These are phyloP conservation scores for Sebastes variabilis DNA, from an alignment of 2,797 vertebrate species.

Conservation along the genomic window DNA sequence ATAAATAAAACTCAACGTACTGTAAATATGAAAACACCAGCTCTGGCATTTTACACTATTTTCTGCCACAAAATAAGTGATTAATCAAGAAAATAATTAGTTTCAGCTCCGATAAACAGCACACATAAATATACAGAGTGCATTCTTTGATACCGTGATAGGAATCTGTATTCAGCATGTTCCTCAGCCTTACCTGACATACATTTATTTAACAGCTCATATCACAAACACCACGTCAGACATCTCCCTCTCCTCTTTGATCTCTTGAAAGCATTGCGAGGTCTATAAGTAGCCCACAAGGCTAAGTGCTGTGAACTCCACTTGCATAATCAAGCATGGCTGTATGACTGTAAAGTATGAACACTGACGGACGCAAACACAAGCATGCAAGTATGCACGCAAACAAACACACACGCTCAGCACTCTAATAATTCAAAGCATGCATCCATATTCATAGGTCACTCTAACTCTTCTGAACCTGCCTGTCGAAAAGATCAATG, in stretches of 20 bases:
- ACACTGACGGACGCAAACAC: slow-evolving; percentile 54
- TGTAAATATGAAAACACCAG: neutral
- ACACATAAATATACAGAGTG: neutral
- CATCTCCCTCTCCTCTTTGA: slow-evolving; percentile 53
- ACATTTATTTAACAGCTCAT: slow-evolving; percentile 53
- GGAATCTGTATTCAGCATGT: slow-evolving; percentile 19
- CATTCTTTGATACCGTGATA: neutral
- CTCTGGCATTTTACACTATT: neutral
- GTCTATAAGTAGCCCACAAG: slow-evolving; percentile 59
- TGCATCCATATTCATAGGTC: slow-evolving; percentile 73
- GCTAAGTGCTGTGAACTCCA: slow-evolving; percentile 69
- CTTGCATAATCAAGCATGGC: slow-evolving; percentile 64
- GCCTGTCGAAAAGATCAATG: slow-evolving; percentile 65
- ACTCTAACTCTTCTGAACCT: slow-evolving; percentile 61
- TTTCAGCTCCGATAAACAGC: neutral
- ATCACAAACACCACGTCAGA: slow-evolving; percentile 44
- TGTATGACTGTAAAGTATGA: slow-evolving; percentile 50
- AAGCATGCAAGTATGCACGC: slow-evolving; percentile 6
- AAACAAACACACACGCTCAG: neutral
- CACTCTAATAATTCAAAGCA: slow-evolving; percentile 66
- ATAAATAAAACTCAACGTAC: neutral
- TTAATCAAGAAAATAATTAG: neutral
- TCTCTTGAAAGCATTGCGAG: slow-evolving; percentile 52
- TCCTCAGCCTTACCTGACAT: slow-evolving; percentile 48
- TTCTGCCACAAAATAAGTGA: neutral